Conservation (phyloP, 2,113 vertebrate species). For the Alligator sinensis region DNA sequence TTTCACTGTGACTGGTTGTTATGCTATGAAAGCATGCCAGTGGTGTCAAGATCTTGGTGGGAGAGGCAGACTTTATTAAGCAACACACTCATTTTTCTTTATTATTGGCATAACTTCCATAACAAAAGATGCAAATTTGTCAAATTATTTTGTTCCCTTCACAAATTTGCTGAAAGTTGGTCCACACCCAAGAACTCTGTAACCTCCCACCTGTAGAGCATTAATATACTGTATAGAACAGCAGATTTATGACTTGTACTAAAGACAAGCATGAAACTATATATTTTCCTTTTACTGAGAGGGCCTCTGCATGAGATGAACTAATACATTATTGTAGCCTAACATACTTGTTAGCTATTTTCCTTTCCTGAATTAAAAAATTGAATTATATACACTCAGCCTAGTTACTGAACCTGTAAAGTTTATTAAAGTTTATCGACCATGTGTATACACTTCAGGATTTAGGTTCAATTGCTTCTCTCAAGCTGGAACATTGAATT, state of each 20-base stretch:
- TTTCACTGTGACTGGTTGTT: not conserved
- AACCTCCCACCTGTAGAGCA: constrained; percentile 50
- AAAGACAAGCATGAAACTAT: constrained; percentile 49
- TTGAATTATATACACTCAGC: constrained; percentile 81
- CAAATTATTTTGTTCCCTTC: constrained; percentile 51
- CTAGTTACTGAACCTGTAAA: constrained; percentile 80
- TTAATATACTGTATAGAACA: constrained; percentile 41
- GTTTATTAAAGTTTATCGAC: constrained; percentile 89
- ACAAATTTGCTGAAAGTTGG: constrained; percentile 24
- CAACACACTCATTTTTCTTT: not conserved
- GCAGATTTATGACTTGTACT: constrained; percentile 61
- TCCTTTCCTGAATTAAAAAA: constrained; percentile 83
- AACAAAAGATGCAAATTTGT: constrained; percentile 32
- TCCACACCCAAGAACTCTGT: not conserved
- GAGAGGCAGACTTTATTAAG: not conserved
- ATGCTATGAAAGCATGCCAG: not conserved
- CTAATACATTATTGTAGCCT: constrained; percentile 64
- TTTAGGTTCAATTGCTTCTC: constrained; percentile 84
- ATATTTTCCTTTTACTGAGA: constrained; percentile 35
- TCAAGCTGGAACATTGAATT: constrained; percentile 88
- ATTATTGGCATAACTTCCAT: not conserved
- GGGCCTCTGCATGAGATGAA: constrained; percentile 39
- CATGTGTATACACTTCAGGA: constrained; percentile 82
- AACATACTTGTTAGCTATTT: constrained; percentile 77
- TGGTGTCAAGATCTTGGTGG: not conserved